Evolutionary conservation across 2,888 invertebrate species (phyloP).

Genomic region (Micoletzkya japonica): DNA sequence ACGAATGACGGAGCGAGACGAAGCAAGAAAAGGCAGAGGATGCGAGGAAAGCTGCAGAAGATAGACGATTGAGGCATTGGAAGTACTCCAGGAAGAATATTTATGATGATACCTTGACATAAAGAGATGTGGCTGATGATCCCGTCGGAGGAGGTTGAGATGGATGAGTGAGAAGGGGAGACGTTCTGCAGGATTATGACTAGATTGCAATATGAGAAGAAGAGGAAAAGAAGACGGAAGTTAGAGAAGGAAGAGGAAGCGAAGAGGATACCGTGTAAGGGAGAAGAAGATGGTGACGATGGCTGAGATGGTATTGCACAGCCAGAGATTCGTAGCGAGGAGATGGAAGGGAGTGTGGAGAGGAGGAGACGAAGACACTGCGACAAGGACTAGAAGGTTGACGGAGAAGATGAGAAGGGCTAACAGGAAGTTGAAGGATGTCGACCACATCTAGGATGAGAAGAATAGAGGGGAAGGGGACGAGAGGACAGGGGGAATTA

Average conservation of each 20-base stretch:
- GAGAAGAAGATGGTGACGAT: constrained; percentile 46
- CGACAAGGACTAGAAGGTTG: constrained; percentile 41
- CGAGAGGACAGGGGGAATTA: too few relatives aligned
- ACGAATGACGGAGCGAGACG: too few relatives aligned
- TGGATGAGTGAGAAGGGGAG: too few relatives aligned
- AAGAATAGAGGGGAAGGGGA: constrained; percentile 1
- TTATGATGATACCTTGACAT: too few relatives aligned
- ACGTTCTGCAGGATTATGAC: too few relatives aligned
- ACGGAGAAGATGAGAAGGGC: constrained; percentile 45
- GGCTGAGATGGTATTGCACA: constrained; percentile 45
- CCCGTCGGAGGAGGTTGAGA: too few relatives aligned
- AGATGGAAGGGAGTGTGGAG: constrained; percentile 42
- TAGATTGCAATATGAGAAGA: too few relatives aligned
- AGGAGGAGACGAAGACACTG: constrained; percentile 37
- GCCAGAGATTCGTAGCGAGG: constrained; percentile 44
- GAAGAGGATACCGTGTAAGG: constrained; percentile 22
- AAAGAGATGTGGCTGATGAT: too few relatives aligned
- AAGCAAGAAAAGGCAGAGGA: too few relatives aligned
- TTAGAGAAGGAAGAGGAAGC: constrained; percentile 20
- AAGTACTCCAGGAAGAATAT: too few relatives aligned
- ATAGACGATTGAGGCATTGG: too few relatives aligned
- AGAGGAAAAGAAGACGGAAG: not conserved
- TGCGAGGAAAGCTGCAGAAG: too few relatives aligned
- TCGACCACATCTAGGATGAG: constrained; percentile 35
- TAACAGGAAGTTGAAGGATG: constrained; percentile 43